Percentiles rank a stretch among this genome's conserved stretches.
Evolutionary conservation across 2,113 vertebrate genomes (phyloP).

Genomic region (Epinephelus fuscoguttatus): DNA sequence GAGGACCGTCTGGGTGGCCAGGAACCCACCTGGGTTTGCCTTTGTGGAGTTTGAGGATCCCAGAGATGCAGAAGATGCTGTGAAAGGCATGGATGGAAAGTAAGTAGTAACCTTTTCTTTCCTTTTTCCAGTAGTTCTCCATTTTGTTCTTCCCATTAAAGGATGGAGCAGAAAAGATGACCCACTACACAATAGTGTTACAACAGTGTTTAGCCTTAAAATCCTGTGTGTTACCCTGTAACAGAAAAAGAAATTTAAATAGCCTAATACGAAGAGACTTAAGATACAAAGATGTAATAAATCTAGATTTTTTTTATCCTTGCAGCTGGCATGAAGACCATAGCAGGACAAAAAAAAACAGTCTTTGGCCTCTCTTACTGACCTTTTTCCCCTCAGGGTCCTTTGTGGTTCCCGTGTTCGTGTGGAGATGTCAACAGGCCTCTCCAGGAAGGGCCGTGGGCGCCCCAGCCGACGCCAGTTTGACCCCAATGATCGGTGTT

Average conservation of each 20-base stretch:
- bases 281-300: background rate
- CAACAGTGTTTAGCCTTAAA: background rate
- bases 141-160: background rate
- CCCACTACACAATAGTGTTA: background rate
- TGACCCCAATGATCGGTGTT: constrained; percentile 87
- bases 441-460: constrained; percentile 86
- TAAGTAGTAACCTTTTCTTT: constrained; percentile 64
- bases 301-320: background rate
- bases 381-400: constrained; percentile 67
- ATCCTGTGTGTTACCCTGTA: background rate
- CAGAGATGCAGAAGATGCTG: constrained; percentile 87
- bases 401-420: constrained; percentile 87
- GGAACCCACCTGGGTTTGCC: constrained; percentile 88
- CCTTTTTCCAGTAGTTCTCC: background rate
- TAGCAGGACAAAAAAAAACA: background rate
- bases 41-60: constrained; percentile 89
- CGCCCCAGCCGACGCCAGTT: constrained; percentile 87
- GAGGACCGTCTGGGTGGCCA: constrained; percentile 87
- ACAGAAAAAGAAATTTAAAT: background rate
- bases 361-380: too few relatives aligned
- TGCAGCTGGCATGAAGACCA: background rate
- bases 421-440: constrained; percentile 87
- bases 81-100: constrained; percentile 90
- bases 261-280: background rate
- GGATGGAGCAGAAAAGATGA: background rate